These are phyloP conservation scores for Amaurobius ferox DNA, from an alignment of 2,888 invertebrate genomes.

Conservation along the genomic window DNA sequence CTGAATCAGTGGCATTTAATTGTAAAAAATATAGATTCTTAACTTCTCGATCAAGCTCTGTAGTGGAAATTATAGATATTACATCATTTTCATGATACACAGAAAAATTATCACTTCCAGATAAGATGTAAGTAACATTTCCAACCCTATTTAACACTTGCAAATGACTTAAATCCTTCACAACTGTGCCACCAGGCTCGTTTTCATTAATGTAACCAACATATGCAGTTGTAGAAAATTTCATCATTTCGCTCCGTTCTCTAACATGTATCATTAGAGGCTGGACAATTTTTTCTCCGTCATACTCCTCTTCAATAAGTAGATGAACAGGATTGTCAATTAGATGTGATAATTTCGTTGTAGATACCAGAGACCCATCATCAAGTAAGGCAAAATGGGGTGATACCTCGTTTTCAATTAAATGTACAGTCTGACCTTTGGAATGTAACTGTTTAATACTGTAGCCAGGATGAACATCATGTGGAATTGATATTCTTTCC, in stretches of 20 bases:
- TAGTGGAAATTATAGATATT: constrained; percentile 75
- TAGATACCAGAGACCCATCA: constrained; percentile 93
- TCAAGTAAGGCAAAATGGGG: constrained; percentile 91
- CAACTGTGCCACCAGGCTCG: constrained; percentile 83
- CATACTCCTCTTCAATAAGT: constrained; percentile 87
- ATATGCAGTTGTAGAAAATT: constrained; percentile 87
- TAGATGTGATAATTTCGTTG: constrained; percentile 88
- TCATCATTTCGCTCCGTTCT: constrained; percentile 87
- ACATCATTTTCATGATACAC: constrained; percentile 16
- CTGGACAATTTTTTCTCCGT: constrained; percentile 35
- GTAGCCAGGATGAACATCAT: constrained; percentile 72
- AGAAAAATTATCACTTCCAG: constrained; percentile 26
- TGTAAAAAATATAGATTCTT: constrained; percentile 86
- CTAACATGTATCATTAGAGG: constrained; percentile 81
- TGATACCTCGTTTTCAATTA: constrained; percentile 88
- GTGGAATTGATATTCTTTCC: constrained; percentile 64
- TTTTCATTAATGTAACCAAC: constrained; percentile 86
- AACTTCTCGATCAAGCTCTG: constrained; percentile 87
- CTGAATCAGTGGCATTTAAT: constrained; percentile 87
- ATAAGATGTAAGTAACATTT: constrained; percentile 78
- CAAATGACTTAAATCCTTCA: constrained; percentile 85
- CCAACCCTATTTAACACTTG: constrained; percentile 80
- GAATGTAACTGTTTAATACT: constrained; percentile 66
- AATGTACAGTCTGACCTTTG: constrained; percentile 79
- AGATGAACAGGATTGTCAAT: constrained; percentile 88